A percentile compares a stretch with the other conserved stretches of the same genome.
Conservation (phyloP, 2,797 vertebrate species). For the Anas bernieri region DNA sequence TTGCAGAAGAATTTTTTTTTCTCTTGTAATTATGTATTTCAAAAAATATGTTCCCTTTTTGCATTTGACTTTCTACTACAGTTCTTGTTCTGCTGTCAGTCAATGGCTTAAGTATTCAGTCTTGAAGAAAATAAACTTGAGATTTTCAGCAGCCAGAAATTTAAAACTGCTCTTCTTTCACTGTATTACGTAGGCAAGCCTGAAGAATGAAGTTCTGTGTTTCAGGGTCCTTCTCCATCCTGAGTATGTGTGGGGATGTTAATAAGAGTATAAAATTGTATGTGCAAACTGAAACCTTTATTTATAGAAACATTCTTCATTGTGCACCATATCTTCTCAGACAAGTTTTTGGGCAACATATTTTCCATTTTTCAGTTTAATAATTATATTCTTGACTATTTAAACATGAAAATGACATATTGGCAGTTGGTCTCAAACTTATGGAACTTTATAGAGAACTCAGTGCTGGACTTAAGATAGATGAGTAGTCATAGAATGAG, state of each 20-base stretch:
- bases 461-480: not conserved
- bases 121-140: conserved; percentile 1
- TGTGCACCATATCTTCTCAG: not conserved
- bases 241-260: not conserved
- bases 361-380: not conserved
- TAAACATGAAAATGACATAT: not conserved
- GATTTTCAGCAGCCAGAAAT: not conserved
- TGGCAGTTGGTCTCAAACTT: not conserved
- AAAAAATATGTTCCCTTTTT: not conserved
- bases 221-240: not conserved
- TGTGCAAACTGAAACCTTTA: not conserved
- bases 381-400: not conserved
- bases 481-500: not conserved
- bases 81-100: not conserved
- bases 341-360: not conserved
- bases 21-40: not conserved
- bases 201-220: not conserved
- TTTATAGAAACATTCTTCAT: not conserved
- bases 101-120: not conserved
- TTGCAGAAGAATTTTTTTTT: not conserved
- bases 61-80: not conserved
- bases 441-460: not conserved
- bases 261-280: not conserved
- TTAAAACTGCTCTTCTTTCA: not conserved
- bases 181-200: not conserved